phyloP scores from a whole-genome alignment of 2,113 vertebrate genomes.

The Pionites leucogaster region DNA sequence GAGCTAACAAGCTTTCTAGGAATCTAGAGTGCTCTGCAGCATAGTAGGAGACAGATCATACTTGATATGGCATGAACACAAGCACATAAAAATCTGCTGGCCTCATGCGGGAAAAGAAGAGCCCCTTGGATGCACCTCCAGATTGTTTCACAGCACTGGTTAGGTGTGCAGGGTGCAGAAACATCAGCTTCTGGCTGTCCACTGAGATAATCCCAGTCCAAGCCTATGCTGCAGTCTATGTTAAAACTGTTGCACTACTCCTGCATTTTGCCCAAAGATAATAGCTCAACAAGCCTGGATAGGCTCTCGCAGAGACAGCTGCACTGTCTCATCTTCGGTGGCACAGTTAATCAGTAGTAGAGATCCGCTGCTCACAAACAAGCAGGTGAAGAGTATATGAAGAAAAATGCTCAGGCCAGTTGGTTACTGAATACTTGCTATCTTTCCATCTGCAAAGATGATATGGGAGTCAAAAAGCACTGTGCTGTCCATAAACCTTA shows the following conservation, averaged over 20 bases:
- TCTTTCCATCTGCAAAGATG: background rate
- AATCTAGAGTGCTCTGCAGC: background rate
- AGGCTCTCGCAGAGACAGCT: background rate
- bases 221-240: background rate
- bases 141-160: background rate
- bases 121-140: background rate
- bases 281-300: background rate
- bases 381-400: background rate
- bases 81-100: background rate
- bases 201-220: background rate
- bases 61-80: background rate
- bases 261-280: background rate
- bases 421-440: background rate
- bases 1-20: constrained; percentile 31
- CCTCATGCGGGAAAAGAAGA: background rate
- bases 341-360: background rate
- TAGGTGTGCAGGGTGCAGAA: fast-evolving
- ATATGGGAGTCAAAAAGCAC: background rate
- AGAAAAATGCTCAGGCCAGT: background rate
- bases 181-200: background rate
- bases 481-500: background rate
- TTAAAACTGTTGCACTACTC: background rate
- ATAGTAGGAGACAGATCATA: background rate
- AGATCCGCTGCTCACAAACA: background rate
- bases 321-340: background rate